phyloP scores from a whole-genome alignment of 2,113 vertebrate genomes.

The Tragulus kanchil region DNA sequence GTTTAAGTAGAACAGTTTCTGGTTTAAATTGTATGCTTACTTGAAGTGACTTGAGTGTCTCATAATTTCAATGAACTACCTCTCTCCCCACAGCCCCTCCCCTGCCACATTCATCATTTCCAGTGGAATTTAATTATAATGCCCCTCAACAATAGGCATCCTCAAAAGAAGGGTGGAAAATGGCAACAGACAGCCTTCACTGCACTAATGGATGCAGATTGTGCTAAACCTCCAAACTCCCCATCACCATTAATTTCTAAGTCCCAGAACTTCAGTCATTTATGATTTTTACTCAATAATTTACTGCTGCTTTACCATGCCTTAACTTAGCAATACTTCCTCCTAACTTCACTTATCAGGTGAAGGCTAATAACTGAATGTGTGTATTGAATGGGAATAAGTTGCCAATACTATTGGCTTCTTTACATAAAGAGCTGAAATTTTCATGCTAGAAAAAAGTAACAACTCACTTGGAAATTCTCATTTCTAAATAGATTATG shows the following conservation, averaged over 20 bases:
- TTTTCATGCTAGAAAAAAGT: neutral
- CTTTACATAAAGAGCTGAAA: neutral
- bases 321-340: constrained; percentile 46
- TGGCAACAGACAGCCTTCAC: constrained; percentile 60
- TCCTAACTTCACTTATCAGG: neutral
- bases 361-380: neutral
- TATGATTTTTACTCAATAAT: constrained; percentile 61
- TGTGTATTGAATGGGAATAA: neutral
- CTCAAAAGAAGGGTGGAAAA: constrained; percentile 53
- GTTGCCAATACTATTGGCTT: neutral
- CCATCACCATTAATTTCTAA: constrained; percentile 60
- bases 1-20: no score
- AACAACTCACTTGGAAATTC: neutral
- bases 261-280: constrained; percentile 57
- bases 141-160: constrained; percentile 50
- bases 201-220: constrained; percentile 23
- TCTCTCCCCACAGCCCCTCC: no score
- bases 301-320: neutral
- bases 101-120: constrained; percentile 22
- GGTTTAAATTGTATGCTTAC: no score
- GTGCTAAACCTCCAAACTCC: neutral
- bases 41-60: no score
- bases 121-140: constrained; percentile 75
- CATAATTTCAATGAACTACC: neutral
- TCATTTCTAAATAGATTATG: neutral